A percentile compares a stretch with the other conserved stretches of the same genome.
Conservation (phyloP, 2,797 vertebrate genomes). For the Coluber constrictor region DNA sequence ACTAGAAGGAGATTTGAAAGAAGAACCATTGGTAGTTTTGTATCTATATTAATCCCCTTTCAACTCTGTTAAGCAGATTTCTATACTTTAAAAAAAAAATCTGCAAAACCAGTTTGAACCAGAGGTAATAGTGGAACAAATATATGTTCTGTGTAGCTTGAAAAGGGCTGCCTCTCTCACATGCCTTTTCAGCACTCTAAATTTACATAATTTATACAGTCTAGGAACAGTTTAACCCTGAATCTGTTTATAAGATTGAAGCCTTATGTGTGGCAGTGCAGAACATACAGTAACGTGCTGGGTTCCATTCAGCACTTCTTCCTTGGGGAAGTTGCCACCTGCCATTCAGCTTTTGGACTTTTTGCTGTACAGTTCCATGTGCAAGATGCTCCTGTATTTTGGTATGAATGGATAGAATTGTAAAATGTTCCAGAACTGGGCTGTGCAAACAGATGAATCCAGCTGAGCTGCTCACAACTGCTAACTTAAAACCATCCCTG, state of each 20-base stretch:
- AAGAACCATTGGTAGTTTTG: no score
- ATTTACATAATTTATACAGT: slow-evolving; percentile 8
- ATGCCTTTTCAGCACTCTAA: background rate
- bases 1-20: background rate
- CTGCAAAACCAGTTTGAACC: background rate
- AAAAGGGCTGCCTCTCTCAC: background rate
- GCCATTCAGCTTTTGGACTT: background rate
- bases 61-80: background rate
- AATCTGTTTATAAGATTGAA: background rate
- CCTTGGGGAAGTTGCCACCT: background rate
- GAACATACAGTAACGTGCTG: background rate
- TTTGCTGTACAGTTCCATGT: background rate
- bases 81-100: background rate
- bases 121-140: background rate
- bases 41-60: background rate
- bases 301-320: background rate
- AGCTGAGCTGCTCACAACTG: background rate
- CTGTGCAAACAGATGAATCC: background rate
- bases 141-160: background rate
- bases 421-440: background rate
- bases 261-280: background rate
- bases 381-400: background rate
- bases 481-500: background rate
- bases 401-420: background rate
- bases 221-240: background rate